These are phyloP conservation scores for Sebastes itinus DNA, from an alignment of 2,797 vertebrate genomes.

Conservation along the genomic window DNA sequence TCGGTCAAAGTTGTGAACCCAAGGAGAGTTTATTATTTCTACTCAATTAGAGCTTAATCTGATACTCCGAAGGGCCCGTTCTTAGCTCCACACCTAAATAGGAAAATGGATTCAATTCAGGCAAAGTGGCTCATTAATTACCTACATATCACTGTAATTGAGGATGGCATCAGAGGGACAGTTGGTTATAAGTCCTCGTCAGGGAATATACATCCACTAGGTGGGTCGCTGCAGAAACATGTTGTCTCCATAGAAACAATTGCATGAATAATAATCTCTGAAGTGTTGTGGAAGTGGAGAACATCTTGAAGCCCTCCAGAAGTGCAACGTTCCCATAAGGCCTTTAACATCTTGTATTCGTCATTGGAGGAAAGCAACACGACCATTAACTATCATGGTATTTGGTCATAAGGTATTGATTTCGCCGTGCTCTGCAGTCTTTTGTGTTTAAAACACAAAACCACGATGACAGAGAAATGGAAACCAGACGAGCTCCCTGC, in stretches of 20 bases:
- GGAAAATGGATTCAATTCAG: slow-evolving; percentile 3
- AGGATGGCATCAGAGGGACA: slow-evolving; percentile 22
- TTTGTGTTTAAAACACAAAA: slow-evolving; percentile 49
- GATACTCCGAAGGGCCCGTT: slow-evolving; percentile 36
- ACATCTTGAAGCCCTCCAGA: slow-evolving; percentile 25
- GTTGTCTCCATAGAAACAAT: slow-evolving; percentile 23
- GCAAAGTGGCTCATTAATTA: slow-evolving; percentile 43
- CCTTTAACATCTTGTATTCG: slow-evolving; percentile 30
- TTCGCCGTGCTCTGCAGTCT: slow-evolving; percentile 37
- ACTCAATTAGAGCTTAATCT: slow-evolving; percentile 56
- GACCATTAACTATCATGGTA: slow-evolving; percentile 45
- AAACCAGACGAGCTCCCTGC: slow-evolving; percentile 70
- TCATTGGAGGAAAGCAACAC: slow-evolving; percentile 18
- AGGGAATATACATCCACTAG: neutral
- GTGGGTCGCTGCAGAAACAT: neutral
- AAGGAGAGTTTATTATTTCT: slow-evolving; percentile 65
- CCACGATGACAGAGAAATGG: slow-evolving; percentile 71
- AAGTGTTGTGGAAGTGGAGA: neutral
- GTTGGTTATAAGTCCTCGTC: neutral
- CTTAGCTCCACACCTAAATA: slow-evolving; percentile 23
- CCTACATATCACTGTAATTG: slow-evolving; percentile 43
- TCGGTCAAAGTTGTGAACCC: slow-evolving; percentile 21
- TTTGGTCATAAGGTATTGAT: slow-evolving; percentile 63
- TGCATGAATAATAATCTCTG: slow-evolving; percentile 13
- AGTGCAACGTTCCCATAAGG: slow-evolving; percentile 15